A percentile compares a stretch with the other conserved stretches of the same genome.
Evolutionary conservation across 2,113 vertebrate species (phyloP).

Genomic region (Prolemur simus): DNA sequence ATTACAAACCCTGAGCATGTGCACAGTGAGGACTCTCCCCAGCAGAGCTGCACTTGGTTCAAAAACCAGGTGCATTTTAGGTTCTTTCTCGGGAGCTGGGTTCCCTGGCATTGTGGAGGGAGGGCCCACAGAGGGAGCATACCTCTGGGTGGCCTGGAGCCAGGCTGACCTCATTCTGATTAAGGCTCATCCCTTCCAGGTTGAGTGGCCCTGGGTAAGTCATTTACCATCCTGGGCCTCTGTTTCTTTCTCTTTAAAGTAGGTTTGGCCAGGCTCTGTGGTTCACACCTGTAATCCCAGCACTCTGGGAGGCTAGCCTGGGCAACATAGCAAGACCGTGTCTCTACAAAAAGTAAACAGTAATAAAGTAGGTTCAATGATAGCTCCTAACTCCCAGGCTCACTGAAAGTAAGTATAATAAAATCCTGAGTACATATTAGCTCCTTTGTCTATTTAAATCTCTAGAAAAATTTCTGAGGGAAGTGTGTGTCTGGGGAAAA

Average conservation of each 20-base stretch:
- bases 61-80: constrained; percentile 32
- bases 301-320: too few species aligned
- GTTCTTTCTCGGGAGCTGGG: not conserved
- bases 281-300: too few species aligned
- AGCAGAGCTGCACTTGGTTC: constrained; percentile 4
- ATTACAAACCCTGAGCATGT: constrained; percentile 83
- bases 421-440: not conserved
- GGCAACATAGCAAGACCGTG: too few species aligned
- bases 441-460: not conserved
- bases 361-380: too few species aligned
- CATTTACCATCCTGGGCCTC: not conserved
- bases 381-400: not conserved
- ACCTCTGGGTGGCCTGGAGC: not conserved
- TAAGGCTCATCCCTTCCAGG: not conserved
- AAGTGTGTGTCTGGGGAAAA: not conserved
- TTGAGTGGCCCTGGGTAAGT: not conserved
- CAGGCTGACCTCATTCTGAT: not conserved
- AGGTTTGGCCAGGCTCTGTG: not conserved
- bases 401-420: not conserved
- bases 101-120: not conserved
- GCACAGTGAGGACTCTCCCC: constrained; percentile 66
- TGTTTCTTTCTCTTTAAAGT: constrained; percentile 7
- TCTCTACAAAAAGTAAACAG: too few species aligned
- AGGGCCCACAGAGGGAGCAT: not conserved
- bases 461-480: not conserved